Conservation (phyloP, 2,797 vertebrate species). For the Poeciliopsis paucimaculata region DNA sequence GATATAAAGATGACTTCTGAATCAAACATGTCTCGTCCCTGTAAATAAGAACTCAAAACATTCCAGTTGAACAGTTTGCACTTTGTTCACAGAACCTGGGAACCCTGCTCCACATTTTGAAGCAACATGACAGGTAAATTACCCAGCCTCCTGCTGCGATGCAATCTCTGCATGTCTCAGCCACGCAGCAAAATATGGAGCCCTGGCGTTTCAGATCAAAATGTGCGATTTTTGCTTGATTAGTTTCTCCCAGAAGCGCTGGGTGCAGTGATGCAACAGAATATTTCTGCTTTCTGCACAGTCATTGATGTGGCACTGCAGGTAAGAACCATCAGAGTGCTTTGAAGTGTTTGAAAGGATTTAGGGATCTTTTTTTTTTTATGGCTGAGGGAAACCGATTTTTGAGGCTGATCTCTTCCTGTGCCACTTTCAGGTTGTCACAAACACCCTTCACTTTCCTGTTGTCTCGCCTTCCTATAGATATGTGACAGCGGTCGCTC, state of each 20-base stretch:
- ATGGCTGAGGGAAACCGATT: constrained; percentile 17
- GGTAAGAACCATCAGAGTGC: constrained; percentile 53
- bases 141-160: constrained; percentile 25
- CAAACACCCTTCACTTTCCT: constrained; percentile 27
- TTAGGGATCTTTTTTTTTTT: constrained; percentile 42
- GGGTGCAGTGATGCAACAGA: constrained; percentile 56
- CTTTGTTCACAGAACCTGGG: constrained; percentile 81
- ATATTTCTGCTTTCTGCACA: constrained; percentile 47
- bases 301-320: constrained; percentile 63
- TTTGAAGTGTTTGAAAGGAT: constrained; percentile 69
- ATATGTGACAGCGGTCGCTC: constrained; percentile 88
- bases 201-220: constrained; percentile 54
- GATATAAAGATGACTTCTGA: constrained; percentile 9
- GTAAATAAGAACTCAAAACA: constrained; percentile 36
- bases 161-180: constrained; percentile 49
- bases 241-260: constrained; percentile 51
- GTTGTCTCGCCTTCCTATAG: constrained; percentile 63
- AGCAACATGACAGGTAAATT: constrained; percentile 85
- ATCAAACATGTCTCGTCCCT: constrained; percentile 4
- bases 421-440: constrained; percentile 31
- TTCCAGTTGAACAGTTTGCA: constrained; percentile 26
- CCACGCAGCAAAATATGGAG: constrained; percentile 23
- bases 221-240: constrained; percentile 63
- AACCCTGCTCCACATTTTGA: constrained; percentile 82
- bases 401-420: constrained; percentile 43